A percentile compares a stretch with the other conserved stretches of the same genome.
phyloP scores from a whole-genome alignment of 2,113 vertebrate genomes.

The Smithornis capensis region DNA sequence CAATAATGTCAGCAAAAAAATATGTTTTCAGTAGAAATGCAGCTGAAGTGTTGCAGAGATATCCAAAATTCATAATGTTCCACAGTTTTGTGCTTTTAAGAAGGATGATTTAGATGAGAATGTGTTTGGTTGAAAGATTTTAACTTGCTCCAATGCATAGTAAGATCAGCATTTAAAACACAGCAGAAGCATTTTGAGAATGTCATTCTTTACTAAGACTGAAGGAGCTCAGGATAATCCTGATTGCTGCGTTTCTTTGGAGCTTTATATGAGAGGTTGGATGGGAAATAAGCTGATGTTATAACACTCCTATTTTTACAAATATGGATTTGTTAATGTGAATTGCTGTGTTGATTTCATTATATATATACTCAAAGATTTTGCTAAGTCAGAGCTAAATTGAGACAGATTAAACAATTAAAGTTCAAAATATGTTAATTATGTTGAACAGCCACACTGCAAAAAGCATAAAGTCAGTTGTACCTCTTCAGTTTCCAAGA shows the following conservation, averaged over 20 bases:
- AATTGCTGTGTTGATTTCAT: background rate
- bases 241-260: background rate
- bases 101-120: background rate
- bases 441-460: background rate
- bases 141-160: background rate
- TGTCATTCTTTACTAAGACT: background rate
- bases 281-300: background rate
- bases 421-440: background rate
- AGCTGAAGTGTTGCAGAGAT: background rate
- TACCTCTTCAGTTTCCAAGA: background rate
- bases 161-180: constrained; percentile 4
- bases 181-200: constrained; percentile 24
- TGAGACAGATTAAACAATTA: background rate
- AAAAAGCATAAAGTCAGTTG: background rate
- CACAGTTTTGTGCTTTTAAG: background rate
- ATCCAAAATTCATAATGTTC: background rate
- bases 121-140: background rate
- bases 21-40: background rate
- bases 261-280: background rate
- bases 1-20: background rate
- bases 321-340: background rate
- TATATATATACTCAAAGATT: background rate
- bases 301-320: background rate
- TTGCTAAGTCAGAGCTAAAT: background rate
- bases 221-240: constrained; percentile 18